Evolutionary conservation across 2,113 vertebrate genomes (phyloP).

Genomic region (Eretmochelys imbricata): DNA sequence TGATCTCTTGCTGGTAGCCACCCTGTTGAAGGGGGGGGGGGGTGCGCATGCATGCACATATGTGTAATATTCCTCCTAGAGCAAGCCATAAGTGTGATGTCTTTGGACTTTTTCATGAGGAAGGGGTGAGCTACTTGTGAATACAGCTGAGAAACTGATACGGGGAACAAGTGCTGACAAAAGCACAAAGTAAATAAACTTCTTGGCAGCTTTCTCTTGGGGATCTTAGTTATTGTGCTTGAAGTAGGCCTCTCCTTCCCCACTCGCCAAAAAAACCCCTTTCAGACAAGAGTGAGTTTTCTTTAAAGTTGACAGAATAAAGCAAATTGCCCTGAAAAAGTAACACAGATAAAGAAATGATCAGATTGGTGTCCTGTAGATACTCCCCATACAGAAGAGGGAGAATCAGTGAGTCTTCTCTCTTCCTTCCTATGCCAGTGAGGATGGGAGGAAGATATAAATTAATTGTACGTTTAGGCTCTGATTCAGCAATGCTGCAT

Average conservation of each 20-base stretch:
- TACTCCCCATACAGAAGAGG: neutral
- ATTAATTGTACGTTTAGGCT: slow-evolving; percentile 43
- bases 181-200: neutral
- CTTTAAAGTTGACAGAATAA: neutral
- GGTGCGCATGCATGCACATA: no score
- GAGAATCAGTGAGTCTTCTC: neutral
- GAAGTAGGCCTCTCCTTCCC: neutral
- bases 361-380: neutral
- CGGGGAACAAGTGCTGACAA: neutral
- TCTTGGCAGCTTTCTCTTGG: neutral
- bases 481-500: neutral
- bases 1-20: fast-evolving
- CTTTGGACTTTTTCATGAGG: neutral
- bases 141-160: neutral
- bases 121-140: neutral
- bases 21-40: neutral
- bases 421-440: neutral
- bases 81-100: neutral
- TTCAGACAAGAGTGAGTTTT: neutral
- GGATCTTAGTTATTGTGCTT: neutral
- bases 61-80: neutral
- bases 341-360: neutral
- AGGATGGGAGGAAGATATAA: neutral
- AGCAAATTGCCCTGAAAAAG: neutral
- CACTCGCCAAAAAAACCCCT: neutral